Base-by-base conservation (phyloP, 2,797 vertebrate species). In the Pogonophryne albipinna region DNA sequence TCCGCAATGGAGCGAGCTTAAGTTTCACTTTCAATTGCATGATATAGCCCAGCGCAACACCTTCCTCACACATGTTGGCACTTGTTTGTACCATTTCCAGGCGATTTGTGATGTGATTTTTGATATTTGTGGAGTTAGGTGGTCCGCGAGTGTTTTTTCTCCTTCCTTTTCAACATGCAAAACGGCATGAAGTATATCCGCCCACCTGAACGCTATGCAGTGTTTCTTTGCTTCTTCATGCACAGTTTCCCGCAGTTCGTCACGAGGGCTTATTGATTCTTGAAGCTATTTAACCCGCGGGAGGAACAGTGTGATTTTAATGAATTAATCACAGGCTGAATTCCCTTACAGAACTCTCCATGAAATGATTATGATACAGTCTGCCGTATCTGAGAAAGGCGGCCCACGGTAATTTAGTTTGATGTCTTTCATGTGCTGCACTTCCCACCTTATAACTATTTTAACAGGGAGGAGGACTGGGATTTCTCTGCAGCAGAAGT, bases 401-500 rank as follows among this genome's bases (percentile, higher is more conserved):
- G 68, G 58, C 56, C 9, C 47, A 74, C 10, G 68, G 62, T 88
- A 85, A 87, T 86, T 81, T 62, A 50, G 53, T 47, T 76, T 78
- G 85, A 86, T 79, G 73, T 74, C 81, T 89, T 90, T 85, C 81
- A 89, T 88, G 77, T 84, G 62, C 76, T 44, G 51, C 49, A 42
- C 66, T 65, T 71, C 60, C 51, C 15, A 61, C 65, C 52, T 79
- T 78, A 82, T 87, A 86, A 85, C 90, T 86, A 73, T 91, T 89
- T 87, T 68, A 91, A 76, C 74, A 86, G 80, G 51, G 64, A 23
- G 85, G 74, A 72, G 76, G 79, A 15, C 31, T 77, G 79, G 80
- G 89, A 89, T 79, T 81, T 84, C 84, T 88, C 83, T 49, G 58
- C 82, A 83, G 88, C 87, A 93, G 90, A 92, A 92, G 92, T 93